Percentiles rank a stretch among this genome's conserved stretches.
Evolutionary conservation across 2,113 vertebrate genomes (phyloP).

Genomic region (Colossoma macropomum): DNA sequence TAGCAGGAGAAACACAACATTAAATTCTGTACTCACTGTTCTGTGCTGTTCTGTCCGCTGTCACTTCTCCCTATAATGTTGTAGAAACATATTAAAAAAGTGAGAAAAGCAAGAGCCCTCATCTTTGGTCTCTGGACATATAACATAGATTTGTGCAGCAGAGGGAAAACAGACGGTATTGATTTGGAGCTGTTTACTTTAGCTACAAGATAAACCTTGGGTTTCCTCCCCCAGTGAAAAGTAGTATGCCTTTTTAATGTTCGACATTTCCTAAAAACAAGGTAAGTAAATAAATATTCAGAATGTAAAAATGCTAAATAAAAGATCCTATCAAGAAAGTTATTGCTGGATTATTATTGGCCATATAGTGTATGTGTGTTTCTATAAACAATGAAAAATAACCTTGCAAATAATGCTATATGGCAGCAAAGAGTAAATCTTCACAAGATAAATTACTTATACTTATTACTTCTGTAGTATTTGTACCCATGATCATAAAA

Average conservation of each 20-base stretch:
- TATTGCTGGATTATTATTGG: background rate
- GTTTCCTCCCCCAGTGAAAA: background rate
- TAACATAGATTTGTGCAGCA: constrained; percentile 43
- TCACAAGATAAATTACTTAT: too few relatives aligned
- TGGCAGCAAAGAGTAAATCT: too few relatives aligned
- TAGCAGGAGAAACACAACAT: background rate
- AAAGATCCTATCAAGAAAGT: background rate
- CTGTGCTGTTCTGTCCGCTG: constrained; percentile 49
- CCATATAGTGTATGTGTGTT: background rate
- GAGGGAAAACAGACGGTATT: constrained; percentile 60
- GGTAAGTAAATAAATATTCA: background rate
- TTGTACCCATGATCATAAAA: too few relatives aligned
- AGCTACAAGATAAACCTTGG: constrained; percentile 70
- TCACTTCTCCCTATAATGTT: constrained; percentile 52
- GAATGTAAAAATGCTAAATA: background rate
- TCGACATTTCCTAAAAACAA: background rate
- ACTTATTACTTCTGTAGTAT: too few relatives aligned
- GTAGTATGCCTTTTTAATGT: background rate
- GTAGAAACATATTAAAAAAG: constrained; percentile 58
- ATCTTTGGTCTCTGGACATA: constrained; percentile 61
- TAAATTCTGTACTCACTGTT: constrained; percentile 63
- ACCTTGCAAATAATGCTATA: too few relatives aligned
- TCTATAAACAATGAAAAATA: background rate
- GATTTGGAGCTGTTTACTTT: constrained; percentile 73
- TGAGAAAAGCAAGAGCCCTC: constrained; percentile 59